Evolutionary conservation across 2,113 vertebrate species (phyloP).

Genomic region (Morone saxatilis): DNA sequence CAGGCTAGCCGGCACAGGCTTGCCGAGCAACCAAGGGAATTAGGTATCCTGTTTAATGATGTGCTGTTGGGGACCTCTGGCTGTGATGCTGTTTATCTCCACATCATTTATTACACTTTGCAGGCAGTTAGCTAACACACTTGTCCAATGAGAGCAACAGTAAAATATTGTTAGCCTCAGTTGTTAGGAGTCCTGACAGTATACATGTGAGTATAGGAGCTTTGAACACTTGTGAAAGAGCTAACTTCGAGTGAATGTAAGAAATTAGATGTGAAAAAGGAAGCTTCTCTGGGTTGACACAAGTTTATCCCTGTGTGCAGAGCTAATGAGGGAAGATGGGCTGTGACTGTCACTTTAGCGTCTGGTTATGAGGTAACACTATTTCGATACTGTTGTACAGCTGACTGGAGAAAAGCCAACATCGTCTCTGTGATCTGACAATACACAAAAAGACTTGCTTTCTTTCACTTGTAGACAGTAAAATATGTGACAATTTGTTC

Average conservation of each 20-base stretch:
- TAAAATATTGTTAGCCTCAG: conserved; percentile 24
- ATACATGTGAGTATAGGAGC: background rate
- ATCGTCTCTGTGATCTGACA: conserved; percentile 27
- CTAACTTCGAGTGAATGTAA: background rate
- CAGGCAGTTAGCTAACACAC: conserved; percentile 31
- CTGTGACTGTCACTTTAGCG: conserved; percentile 1
- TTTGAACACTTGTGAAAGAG: conserved; percentile 5
- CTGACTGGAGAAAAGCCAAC: conserved; percentile 22
- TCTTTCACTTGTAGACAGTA: background rate
- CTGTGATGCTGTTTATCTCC: conserved; percentile 50
- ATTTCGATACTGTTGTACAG: background rate
- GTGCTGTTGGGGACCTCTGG: conserved; percentile 60
- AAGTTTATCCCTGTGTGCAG: background rate
- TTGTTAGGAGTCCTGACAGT: conserved; percentile 4
- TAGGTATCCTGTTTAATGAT: conserved; percentile 69
- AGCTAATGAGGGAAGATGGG: background rate
- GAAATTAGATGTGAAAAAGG: conserved; percentile 4
- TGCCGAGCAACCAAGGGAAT: conserved; percentile 55
- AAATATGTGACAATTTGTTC: conserved; percentile 9
- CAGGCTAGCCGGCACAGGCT: conserved; percentile 23
- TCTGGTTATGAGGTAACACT: conserved; percentile 1
- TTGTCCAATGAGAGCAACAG: conserved; percentile 23
- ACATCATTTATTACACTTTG: conserved; percentile 62
- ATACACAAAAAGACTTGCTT: background rate
- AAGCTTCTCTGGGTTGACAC: background rate